phyloP scores from a whole-genome alignment of 1,140 invertebrate genomes.

The Ceratosolen solmsi region DNA sequence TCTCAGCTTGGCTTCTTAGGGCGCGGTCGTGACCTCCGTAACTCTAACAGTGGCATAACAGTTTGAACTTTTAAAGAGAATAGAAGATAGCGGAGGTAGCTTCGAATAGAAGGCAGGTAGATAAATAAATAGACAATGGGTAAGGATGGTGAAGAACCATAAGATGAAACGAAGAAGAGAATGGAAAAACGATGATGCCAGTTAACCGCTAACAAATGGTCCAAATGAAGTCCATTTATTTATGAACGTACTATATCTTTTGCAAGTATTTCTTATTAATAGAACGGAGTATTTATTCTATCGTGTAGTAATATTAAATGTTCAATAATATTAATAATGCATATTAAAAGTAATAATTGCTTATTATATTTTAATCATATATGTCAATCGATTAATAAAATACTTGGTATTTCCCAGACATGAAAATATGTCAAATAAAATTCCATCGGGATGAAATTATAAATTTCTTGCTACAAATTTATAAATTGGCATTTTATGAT shows the following conservation, averaged over 20 bases:
- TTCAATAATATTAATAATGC: too few relatives aligned
- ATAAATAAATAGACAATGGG: conserved; percentile 29
- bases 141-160: neutral
- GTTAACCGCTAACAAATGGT: conserved; percentile 11
- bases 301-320: neutral
- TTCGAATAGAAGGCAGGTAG: neutral
- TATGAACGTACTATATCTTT: neutral
- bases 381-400: too few relatives aligned
- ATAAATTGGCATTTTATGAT: too few relatives aligned
- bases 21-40: conserved; percentile 69
- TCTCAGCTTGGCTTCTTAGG: conserved; percentile 65
- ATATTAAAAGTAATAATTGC: too few relatives aligned
- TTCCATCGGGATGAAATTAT: too few relatives aligned
- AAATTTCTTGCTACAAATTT: too few relatives aligned
- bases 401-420: too few relatives aligned
- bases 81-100: neutral
- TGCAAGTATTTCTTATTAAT: conserved; percentile 33
- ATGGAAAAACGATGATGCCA: conserved; percentile 12
- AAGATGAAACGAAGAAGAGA: conserved; percentile 1
- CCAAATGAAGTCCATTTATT: conserved; percentile 11
- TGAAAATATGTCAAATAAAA: too few relatives aligned
- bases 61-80: conserved; percentile 36
- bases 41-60: conserved; percentile 36
- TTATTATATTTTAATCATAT: too few relatives aligned
- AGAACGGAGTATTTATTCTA: neutral